Base-by-base conservation (phyloP, 2,888 invertebrate species). In the Drosophila ochracea region DNA sequence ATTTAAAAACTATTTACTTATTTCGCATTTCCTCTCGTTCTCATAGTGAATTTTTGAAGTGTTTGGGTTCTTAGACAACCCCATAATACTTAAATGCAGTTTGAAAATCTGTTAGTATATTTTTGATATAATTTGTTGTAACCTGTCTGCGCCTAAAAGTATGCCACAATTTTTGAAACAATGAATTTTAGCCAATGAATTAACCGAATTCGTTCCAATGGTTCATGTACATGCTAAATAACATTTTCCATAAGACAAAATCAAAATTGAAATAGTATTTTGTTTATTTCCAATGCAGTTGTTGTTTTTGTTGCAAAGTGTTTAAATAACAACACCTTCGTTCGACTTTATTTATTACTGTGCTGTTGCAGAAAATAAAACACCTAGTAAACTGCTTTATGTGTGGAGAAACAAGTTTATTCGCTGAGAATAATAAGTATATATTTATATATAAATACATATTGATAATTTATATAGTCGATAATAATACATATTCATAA, bases 401-500 rank as follows among this genome's bases (percentile, higher is more conserved):
- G 62, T 78, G 53, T 62, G 47, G 69, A 58, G 54, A 82, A 79
- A 79, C 82, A 78, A 73, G 55, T 79, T 82, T 79, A 79, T 79
- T 79, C 79, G 69, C 69, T 52, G 67, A 67, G 73, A 73, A 82
- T 77, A 67, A 89, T 75, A 75, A 39, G 55, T 80, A 68, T 82
- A 73, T 69, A 80, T 76, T 13, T 49, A 47, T 82, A 86, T 39
- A 81, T 65, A 78, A 75, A 77, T 83, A 77, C 78, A 84, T 84
- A 73, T 81, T 62, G 54, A 76, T 81, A 76, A 64, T 82, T 68
- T 59, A 69, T 82, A 67, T 77, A 87, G 63, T 76, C 73, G 76
- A 72, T 84, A 84, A 87, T 84, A 89, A 84, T 84, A 84, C 90
- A 82, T 82, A 73, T 82, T 76, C 74, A 88, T 88, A 76, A 88